Evolutionary conservation across 2,113 vertebrate species (phyloP).

Genomic region (Octodon degus): DNA sequence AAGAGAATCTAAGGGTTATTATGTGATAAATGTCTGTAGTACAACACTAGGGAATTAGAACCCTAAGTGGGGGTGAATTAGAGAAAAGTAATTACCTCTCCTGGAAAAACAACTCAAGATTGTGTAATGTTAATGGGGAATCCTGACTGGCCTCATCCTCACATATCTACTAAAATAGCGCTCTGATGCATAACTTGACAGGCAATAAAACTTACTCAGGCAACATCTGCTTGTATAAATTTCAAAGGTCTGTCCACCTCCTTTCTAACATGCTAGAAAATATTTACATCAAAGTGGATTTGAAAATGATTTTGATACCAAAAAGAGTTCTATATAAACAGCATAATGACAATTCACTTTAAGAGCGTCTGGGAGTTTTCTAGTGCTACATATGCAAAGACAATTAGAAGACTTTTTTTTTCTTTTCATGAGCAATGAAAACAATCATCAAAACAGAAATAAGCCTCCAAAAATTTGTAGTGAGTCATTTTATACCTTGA

Average conservation of each 20-base stretch:
- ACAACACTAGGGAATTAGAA: conserved; percentile 27
- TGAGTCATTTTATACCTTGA: neutral
- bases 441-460: conserved; percentile 18
- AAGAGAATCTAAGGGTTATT: neutral
- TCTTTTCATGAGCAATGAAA: neutral
- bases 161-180: neutral
- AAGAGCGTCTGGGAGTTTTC: neutral
- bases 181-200: neutral
- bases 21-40: neutral
- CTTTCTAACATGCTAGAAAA: neutral
- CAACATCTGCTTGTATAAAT: neutral
- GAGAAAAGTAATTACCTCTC: conserved; percentile 65
- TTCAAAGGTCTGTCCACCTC: neutral
- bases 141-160: neutral
- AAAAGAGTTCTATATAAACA: neutral
- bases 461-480: neutral
- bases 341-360: neutral
- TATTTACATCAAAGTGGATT: neutral
- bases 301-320: neutral
- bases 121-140: neutral
- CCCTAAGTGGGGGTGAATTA: conserved; percentile 15
- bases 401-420: neutral
- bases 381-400: neutral
- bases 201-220: neutral
- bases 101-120: conserved; percentile 58